Evolutionary conservation across 2,888 invertebrate species (phyloP), one percentile per base, ranked within the genome.

Genomic region (Dolichopus griseipennis): DNA sequence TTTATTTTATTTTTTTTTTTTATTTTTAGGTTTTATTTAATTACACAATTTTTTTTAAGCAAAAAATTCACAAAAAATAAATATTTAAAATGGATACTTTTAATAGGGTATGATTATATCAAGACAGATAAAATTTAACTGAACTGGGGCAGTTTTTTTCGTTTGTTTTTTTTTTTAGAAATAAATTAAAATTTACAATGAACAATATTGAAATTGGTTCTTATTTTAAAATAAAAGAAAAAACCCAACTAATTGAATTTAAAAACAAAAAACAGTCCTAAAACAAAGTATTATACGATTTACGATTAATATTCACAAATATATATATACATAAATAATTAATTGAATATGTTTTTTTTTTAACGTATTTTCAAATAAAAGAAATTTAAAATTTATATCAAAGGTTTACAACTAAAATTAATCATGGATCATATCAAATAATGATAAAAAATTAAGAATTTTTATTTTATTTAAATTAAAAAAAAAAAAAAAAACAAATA

Each of bases 71-170:
- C 9, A 41, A 52, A 52, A 52, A 52, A 52, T 52, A 52, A 52
- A 52, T 52, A 52, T 52, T 52, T 15, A 52, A 18, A 52, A 52
- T 52, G 52, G 52, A 52, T 52, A 52, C n/a, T 18, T 52, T 52
- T 52, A 18, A 52, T 7, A 52, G 18, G 9, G 52, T 52, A 52
- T 52, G 52, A 52, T 52, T 18, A 52, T 52, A 52, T 52, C 52
- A 52, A 52, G 18, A 52, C 18, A 52, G 52, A 52, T 52, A 52
- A 12, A 52, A 52, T 12, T 12, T 52, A 52, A 52, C 52, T 52
- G 52, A 52, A 52, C 52, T 52, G 52, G 52, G 27, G 52, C 52
- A 52, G 52, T 52, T 52, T 52, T 12, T n/a, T n/a, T n/a, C n/a
- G n/a, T n/a, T n/a, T 37, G 37, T 10, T 37, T 37, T 37, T 37